Evolutionary conservation across 2,113 vertebrate genomes (phyloP), one percentile per base, ranked within the genome.

Genomic region (Brienomyrus longianalis): DNA sequence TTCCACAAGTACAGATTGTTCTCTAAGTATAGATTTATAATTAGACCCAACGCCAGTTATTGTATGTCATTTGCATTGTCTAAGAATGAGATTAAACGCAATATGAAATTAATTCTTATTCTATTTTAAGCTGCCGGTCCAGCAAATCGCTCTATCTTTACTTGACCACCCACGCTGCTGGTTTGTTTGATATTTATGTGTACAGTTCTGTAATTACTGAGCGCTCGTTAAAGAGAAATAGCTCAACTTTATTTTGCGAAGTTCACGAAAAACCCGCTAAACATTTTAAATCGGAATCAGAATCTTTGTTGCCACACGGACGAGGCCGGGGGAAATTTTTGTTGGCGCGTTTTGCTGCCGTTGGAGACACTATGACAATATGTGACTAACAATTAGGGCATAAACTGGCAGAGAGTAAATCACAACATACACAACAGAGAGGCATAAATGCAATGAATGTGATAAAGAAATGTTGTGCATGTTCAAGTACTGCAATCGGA

Each of bases 21-120:
- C 85, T 56, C 85, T 52, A 54, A 87, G 85, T 87, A 87, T 87
- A 87, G 51, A 87, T 87, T 87, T 52, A 87, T 87, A 87, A 87
- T 87, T 87, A 87, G 85, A 87, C 50, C 85, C 54, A 31, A 87
- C 31, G 48, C 51, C 51, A 87, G 85, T 87, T 87, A 87, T 87
- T 54, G 31, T 87, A 54, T 87, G 51, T 54, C 85, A 87, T 87
- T 87, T 87, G 51, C 85, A 87, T 52, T 87, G 23, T 54, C 85
- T 15, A 10, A 54, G 48, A 35, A 54, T 48, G 11, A 56, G 85
- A 80, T 80, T 80, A 80, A 80, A 80, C 6, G 51, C n/a, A 87
- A 54, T 27, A 35, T 87, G 31, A 35, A 54, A 54, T 54, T 54
- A 54, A 54, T 87, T 39, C 85, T 56, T 87, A 15, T 87, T 87